Conservation (phyloP, 53 echinoderm and acorn worm species). For the Antedon mediterranea region DNA sequence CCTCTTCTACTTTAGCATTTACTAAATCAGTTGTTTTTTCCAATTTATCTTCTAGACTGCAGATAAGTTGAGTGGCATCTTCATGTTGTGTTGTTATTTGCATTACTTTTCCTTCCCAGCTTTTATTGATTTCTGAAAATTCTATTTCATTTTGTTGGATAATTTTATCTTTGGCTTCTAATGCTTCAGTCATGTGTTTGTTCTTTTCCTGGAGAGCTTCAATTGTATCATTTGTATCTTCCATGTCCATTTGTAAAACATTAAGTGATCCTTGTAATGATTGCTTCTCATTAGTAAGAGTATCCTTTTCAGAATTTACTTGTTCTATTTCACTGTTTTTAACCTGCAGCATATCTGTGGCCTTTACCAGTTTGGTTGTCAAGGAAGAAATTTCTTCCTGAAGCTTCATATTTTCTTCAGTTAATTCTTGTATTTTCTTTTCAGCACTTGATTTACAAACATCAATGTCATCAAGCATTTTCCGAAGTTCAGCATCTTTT, state of each 20-base stretch:
- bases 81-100: constrained; percentile 5
- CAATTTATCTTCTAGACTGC: constrained; percentile 18
- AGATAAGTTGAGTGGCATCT: constrained; percentile 3
- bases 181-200: constrained; percentile 7
- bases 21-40: constrained; percentile 40
- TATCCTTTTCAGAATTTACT: background rate
- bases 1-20: constrained; percentile 31
- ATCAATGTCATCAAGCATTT: background rate
- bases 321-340: background rate
- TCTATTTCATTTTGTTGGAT: constrained; percentile 22
- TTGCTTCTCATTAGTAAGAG: background rate
- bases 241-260: constrained; percentile 4
- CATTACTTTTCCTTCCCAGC: constrained; percentile 12
- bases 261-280: constrained; percentile 13
- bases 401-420: no score
- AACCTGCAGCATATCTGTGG: background rate
- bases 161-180: constrained; percentile 13
- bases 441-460: constrained; percentile 2
- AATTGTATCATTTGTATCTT: constrained; percentile 1
- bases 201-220: constrained; percentile 8
- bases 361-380: background rate
- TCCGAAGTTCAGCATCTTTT: constrained; percentile 1
- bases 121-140: constrained; percentile 1
- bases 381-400: no score
- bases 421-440: no score